Conservation (phyloP, 2,888 invertebrate species). For the Dyspetes luteomarginatus region DNA sequence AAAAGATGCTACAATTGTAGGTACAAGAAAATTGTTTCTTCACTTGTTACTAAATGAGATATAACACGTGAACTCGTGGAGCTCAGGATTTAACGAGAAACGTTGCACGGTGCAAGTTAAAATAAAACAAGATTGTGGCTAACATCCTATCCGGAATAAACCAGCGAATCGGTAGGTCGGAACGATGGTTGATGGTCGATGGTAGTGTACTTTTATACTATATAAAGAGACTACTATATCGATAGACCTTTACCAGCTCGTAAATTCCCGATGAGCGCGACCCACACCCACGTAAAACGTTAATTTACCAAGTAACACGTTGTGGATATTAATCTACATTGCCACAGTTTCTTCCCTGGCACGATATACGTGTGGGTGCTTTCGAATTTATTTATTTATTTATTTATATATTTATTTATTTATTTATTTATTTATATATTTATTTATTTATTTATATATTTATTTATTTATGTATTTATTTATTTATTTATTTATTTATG, state of each 20-base stretch:
- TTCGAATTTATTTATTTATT: conserved; percentile 50
- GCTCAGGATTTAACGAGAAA: not conserved
- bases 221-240: conserved; percentile 67
- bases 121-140: conserved; percentile 28
- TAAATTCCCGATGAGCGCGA: conserved; percentile 60
- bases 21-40: conserved; percentile 3
- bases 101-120: conserved; percentile 19
- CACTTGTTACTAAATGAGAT: not conserved
- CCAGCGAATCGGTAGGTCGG: conserved; percentile 47
- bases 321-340: conserved; percentile 31
- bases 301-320: conserved; percentile 64
- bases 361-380: conserved; percentile 47
- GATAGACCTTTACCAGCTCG: conserved; percentile 53
- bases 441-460: conserved; percentile 48
- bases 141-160: conserved; percentile 21
- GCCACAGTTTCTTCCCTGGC: not conserved
- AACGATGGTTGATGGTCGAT: conserved; percentile 41
- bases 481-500: conserved; percentile 54
- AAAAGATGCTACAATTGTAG: not conserved
- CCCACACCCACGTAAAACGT: conserved; percentile 69
- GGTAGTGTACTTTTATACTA: conserved; percentile 19
- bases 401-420: conserved; percentile 50
- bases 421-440: conserved; percentile 51
- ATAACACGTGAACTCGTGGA: no score
- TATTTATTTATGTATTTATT: conserved; percentile 49